A percentile compares a stretch with the other conserved stretches of the same genome.
Conservation (phyloP, 2,113 vertebrate species). For the Toxostoma redivivum region DNA sequence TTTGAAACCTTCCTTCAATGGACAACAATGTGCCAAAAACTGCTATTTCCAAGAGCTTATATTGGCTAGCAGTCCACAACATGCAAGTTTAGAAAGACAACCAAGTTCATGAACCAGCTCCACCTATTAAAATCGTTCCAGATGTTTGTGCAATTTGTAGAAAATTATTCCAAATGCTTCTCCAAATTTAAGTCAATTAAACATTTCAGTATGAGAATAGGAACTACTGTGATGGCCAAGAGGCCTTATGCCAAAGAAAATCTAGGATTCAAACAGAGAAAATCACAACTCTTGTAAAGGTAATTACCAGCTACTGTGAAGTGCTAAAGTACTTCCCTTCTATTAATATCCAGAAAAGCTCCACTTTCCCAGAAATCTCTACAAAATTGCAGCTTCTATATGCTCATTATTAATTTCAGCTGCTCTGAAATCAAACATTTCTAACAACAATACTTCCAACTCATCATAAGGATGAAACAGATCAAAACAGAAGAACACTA, state of each 20-base stretch:
- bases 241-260: background rate
- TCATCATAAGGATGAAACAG: background rate
- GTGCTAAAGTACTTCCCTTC: background rate
- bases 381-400: background rate
- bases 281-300: slow-evolving; percentile 15
- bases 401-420: background rate
- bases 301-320: slow-evolving; percentile 16
- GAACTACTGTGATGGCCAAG: background rate
- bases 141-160: background rate
- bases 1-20: background rate
- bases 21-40: background rate
- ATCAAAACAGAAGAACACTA: background rate
- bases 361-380: background rate
- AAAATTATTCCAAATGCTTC: background rate
- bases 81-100: accelerated
- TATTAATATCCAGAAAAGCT: slow-evolving; percentile 19
- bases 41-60: background rate
- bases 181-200: background rate
- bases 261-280: background rate
- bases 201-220: background rate
- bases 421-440: background rate
- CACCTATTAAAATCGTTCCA: background rate
- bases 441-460: background rate
- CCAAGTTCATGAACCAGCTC: background rate
- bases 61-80: background rate